These are phyloP conservation scores for Paraescarpia echinospica DNA, from an alignment of 1,140 invertebrate genomes.

Conservation along the genomic window DNA sequence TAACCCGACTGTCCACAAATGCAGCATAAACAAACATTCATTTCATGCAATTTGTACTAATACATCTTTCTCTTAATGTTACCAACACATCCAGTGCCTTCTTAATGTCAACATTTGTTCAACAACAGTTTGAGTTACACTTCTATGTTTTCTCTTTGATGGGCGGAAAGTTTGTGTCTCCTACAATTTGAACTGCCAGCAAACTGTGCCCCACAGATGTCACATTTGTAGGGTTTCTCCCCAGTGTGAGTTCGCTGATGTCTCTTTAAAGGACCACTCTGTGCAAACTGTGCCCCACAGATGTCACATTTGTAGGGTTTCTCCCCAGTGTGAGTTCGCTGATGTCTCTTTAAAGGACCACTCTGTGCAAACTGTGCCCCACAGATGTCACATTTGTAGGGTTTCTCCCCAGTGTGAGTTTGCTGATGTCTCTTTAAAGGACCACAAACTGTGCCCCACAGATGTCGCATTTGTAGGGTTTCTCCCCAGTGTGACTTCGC, in stretches of 20 bases:
- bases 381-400: constrained; percentile 38
- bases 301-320: not conserved
- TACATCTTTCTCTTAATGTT: not conserved
- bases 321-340: not conserved
- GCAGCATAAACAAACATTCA: not conserved
- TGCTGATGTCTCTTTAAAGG: constrained; percentile 25
- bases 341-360: constrained; percentile 65
- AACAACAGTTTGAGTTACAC: not conserved
- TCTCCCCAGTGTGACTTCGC: constrained; percentile 92
- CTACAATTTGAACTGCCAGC: not conserved
- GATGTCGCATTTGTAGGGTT: constrained; percentile 63
- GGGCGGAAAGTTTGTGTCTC: not conserved
- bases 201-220: not conserved
- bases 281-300: constrained; percentile 32
- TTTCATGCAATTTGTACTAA: not conserved
- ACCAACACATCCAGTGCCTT: not conserved
- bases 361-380: constrained; percentile 35
- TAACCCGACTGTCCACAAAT: not conserved
- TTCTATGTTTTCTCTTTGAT: not conserved
- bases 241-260: not conserved
- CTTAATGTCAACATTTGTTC: not conserved
- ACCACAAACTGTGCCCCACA: constrained; percentile 27
- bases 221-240: not conserved
- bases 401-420: constrained; percentile 36
- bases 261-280: constrained; percentile 65